Base-by-base conservation (phyloP, 2,113 vertebrate genomes). In the Campylomormyrus numenius region DNA sequence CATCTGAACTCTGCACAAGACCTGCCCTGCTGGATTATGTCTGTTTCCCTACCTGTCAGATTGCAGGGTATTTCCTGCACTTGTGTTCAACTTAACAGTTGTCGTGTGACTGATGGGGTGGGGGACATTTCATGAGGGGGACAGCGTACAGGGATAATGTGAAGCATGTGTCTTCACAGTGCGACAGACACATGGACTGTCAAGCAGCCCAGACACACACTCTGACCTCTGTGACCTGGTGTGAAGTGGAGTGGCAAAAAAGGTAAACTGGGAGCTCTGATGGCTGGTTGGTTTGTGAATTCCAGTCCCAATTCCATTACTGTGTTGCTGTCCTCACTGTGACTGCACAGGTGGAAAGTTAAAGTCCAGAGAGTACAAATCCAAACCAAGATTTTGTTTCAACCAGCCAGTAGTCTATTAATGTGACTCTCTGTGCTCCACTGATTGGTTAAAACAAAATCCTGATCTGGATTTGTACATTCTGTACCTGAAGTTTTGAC, bases 71-170 rank as follows among this genome's bases (percentile, higher is more conserved):
- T 85, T 85, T 85, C 83, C 83, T 46, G 19, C 45, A 45, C 83
- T 45, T 85, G 39, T 85, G 83, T 48, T 85, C 83, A 85, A 4
- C 10, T n/a, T 11, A 24, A 46, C 83, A 85, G 83, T 45, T 85
- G 17, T 21, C 7, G 6, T 48, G 6, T 85, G 21, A 45, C 39
- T 80, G 35, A 35, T 42, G 74, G 10, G 50, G 56, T 31, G n/a
- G 86, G 31, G 91, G 88, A 74, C 90, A 90, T 88, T 27, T 90
- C 49, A 31, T 85, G 35, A 93, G 87, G 88, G 48, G 84, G 80
- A 90, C 11, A 84, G 49, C 45, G n/a, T 90, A 92, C 62, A 91
- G 90, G 87, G 70, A 88, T 42, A 48, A 50, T 39, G 45, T 52
- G 83, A 45, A 45, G 83, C n/a, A 46, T 10, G 19, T 42, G 74